These are phyloP conservation scores for Gallinago paraguaiae DNA, from an alignment of 2,113 vertebrate species.

Conservation along the genomic window DNA sequence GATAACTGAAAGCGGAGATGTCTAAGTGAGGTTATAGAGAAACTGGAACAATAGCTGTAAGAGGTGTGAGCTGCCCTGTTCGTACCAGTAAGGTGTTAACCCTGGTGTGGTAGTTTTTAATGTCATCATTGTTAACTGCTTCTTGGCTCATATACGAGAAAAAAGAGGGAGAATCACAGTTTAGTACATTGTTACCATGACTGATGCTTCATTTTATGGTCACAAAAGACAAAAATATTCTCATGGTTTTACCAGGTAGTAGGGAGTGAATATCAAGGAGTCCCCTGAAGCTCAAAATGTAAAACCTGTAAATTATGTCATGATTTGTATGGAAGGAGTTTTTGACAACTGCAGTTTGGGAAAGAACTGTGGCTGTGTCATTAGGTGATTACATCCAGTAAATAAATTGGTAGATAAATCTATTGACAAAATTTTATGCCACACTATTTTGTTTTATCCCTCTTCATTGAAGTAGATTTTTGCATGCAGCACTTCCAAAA, in stretches of 20 bases:
- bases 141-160: background rate
- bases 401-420: background rate
- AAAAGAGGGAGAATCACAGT: background rate
- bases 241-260: background rate
- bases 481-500: background rate
- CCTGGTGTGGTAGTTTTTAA: background rate
- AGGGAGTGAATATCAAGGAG: background rate
- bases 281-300: background rate
- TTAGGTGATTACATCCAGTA: background rate
- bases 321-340: background rate
- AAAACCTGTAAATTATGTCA: background rate
- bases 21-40: background rate
- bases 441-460: background rate
- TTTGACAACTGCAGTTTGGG: background rate
- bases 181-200: background rate
- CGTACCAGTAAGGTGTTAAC: background rate
- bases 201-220: background rate
- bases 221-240: background rate
- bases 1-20: background rate
- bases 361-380: background rate
- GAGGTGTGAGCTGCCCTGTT: constrained; percentile 25
- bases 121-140: background rate
- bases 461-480: background rate
- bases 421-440: background rate
- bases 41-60: background rate